Conservation (phyloP, 2,888 invertebrate genomes). For the Limnephilus lunatus region DNA sequence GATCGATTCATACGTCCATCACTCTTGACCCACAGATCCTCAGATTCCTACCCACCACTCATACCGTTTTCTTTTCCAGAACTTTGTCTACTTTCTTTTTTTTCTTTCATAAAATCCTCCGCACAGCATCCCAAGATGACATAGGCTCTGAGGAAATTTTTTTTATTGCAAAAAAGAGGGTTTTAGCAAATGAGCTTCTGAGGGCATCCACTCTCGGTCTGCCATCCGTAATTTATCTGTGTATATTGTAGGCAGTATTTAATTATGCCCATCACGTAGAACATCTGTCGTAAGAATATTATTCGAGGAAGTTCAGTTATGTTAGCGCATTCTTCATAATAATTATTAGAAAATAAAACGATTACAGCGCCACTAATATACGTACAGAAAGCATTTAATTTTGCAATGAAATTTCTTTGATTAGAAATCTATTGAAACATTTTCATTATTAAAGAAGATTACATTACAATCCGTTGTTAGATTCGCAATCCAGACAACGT, state of each 20-base stretch:
- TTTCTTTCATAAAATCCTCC: no score
- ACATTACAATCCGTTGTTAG: background rate
- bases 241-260: background rate
- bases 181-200: background rate
- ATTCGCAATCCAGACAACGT: background rate
- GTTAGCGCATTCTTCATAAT: background rate
- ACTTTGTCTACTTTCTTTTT: no score
- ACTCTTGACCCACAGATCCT: no score
- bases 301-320: background rate
- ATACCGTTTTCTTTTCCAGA: no score
- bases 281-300: conserved; percentile 2
- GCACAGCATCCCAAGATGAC: no score
- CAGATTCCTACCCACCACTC: no score
- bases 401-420: background rate
- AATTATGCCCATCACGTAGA: background rate
- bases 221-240: background rate
- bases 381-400: background rate
- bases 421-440: background rate
- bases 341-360: background rate
- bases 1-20: no score
- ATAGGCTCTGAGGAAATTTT: no score
- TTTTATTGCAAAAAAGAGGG: no score
- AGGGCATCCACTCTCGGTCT: background rate
- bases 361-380: background rate
- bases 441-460: background rate